Base-by-base conservation (phyloP, 2,797 vertebrate species). In the Neosilurus hyrtlii region DNA sequence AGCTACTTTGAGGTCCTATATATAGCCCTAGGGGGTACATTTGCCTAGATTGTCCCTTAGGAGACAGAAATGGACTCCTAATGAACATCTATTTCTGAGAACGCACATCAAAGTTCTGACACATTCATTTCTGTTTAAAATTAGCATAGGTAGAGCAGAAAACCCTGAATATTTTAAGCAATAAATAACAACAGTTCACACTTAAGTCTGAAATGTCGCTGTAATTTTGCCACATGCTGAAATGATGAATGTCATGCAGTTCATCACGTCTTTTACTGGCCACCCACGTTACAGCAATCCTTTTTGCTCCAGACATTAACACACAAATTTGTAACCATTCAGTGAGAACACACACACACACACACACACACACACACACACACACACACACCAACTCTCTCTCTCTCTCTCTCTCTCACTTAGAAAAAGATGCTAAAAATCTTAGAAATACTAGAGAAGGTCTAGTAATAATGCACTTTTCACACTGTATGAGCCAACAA, bases 161-260 rank as follows among this genome's bases (percentile, higher is more conserved):
- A 62, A 24, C 26, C 8, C 3, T 16, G 16, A 77, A 49, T 62
- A 68, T 20, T 24, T 49, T 22, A 76, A 37, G 54, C 56, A 75
- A 77, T 62, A 62, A 62, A 77, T 62, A 77, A 59, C 56, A 61
- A 43, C 35, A 43, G 16, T 24, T 62, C 22, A 62, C 22, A 59
- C 57, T 77, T 49, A 62, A 49, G 14, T 62, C 9, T 62, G 35
- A 77, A 62, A 77, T 62, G 57, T 24, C 12, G 62, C 12, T 24
- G 35, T 22, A 30, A 79, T 66, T 77, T 76, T 76, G 73, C 73
- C 57, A n/a, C 56, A 61, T 76, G 73, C 56, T 61, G 56, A 76
- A 76, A 76, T 61, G 56, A 76, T 61, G 20, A 76, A 76, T 61
- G 30, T 61, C 30, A 77, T 62, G 37, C 74, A 56, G 51, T 35